Percentiles rank a stretch among this genome's conserved stretches.
These are phyloP conservation scores for Pelodiscus sinensis DNA, from an alignment of 2,113 vertebrate species.

Conservation along the genomic window DNA sequence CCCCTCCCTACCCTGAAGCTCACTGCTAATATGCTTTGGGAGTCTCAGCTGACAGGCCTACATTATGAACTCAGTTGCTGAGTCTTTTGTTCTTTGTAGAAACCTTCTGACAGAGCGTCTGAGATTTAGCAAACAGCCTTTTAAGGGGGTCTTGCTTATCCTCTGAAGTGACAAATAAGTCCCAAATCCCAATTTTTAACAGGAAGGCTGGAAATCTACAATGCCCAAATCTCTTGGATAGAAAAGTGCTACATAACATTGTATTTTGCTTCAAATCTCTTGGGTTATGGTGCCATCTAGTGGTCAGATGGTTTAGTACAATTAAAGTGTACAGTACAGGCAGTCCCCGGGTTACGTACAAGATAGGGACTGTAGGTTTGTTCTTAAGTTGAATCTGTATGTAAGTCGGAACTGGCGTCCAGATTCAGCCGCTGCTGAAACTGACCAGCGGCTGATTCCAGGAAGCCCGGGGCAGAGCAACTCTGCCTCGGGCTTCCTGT, in stretches of 20 bases:
- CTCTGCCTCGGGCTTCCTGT: too few species aligned
- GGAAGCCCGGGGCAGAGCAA: too few species aligned
- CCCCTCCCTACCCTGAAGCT: neutral
- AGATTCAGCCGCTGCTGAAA: too few species aligned
- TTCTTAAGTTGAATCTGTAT: too few species aligned
- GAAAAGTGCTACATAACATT: too few species aligned
- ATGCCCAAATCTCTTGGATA: neutral
- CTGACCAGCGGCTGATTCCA: too few species aligned
- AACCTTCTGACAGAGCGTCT: accelerated
- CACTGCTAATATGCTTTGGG: neutral
- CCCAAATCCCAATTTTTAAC: neutral
- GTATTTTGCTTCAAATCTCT: too few species aligned
- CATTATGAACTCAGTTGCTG: neutral
- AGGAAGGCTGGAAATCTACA: accelerated
- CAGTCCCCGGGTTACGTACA: too few species aligned
- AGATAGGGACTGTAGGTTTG: too few species aligned
- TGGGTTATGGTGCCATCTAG: conserved; percentile 62
- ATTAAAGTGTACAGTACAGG: neutral
- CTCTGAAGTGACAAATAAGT: accelerated
- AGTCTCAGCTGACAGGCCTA: neutral
- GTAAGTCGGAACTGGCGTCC: too few species aligned
- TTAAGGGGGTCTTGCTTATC: neutral
- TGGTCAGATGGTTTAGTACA: conserved; percentile 20
- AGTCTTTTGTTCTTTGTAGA: neutral
- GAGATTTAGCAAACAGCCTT: accelerated